Evolutionary conservation across 2,113 vertebrate species (phyloP), one percentile per base, ranked within the genome.

Genomic region (Malurus alboscapulatus): DNA sequence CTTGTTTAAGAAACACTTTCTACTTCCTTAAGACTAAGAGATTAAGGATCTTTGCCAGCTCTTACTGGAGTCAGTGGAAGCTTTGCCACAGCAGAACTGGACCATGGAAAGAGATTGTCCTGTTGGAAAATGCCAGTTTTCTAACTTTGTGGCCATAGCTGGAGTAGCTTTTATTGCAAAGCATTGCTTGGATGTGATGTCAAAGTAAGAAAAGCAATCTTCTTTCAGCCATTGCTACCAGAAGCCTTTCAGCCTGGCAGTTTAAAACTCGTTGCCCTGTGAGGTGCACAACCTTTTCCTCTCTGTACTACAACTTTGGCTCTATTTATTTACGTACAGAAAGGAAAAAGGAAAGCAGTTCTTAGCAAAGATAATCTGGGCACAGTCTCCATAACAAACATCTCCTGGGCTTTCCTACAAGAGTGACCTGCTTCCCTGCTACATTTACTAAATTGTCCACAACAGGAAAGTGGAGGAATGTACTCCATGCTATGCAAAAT

Each of bases 1-100:
- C 72, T 80, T 77, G n/a, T 75, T 91, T 76, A 92, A 91, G 87
- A 88, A 94, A 88, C n/a, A 44, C 13, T 89, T 92, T 75, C 17
- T 73, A n/a, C 76, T 80, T 88, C 54, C 50, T 62, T 54, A 84
- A 19, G 19, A 78, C 62, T 34, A 81, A 91, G 34, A 48, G 44
- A 63, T 73, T 68, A 84, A 89, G 45, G 36, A 84, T 25, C 18
- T 79, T 65, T 10, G 8, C n/a, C 81, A 58, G 67, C 38, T 93
- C 68, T 48, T 55, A 63, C 25, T 63, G 61, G 42, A 88, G 19
- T 51, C 80, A 65, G 34, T 26, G 44, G 82, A 92, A 90, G 87
- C 24, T 81, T 90, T 82, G 53, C 29, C 42, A 66, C 66, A 62
- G 72, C 36, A 92, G 63, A 69, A 74, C 51, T 74, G 68, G 62